Percentiles rank a stretch among this genome's conserved stretches.
These are phyloP conservation scores for Tachina grossa DNA, from an alignment of 2,888 invertebrate species.

Conservation along the genomic window DNA sequence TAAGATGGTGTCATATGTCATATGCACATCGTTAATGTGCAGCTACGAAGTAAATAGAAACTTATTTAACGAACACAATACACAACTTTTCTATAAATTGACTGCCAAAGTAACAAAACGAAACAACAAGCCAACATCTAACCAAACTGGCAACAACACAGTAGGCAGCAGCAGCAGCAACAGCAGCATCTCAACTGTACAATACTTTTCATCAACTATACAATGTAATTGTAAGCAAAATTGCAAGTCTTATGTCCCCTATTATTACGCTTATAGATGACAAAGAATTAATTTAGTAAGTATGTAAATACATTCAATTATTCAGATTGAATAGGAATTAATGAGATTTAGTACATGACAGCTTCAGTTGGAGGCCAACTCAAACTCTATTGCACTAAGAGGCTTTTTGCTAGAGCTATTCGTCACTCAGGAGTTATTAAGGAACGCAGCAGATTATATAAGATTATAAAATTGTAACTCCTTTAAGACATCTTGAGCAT, in stretches of 20 bases:
- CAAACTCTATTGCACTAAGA: too few relatives aligned
- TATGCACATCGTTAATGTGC: conserved; percentile 15
- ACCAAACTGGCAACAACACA: background rate
- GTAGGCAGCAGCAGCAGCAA: background rate
- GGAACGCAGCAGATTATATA: too few relatives aligned
- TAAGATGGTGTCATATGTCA: conserved; percentile 65
- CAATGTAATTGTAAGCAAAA: background rate
- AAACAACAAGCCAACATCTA: conserved; percentile 1
- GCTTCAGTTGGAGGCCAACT: too few relatives aligned
- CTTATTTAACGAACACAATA: background rate
- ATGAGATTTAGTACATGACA: too few relatives aligned
- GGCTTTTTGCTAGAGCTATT: too few relatives aligned
- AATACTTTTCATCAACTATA: background rate
- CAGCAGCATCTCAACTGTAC: conserved; percentile 18
- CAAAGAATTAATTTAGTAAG: background rate
- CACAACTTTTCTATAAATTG: conserved; percentile 35
- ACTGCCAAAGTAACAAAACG: background rate
- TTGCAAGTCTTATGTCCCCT: conserved; percentile 4
- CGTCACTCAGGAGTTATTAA: too few relatives aligned
- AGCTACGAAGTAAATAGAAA: conserved; percentile 21
- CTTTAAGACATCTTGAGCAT: too few relatives aligned
- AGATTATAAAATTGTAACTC: too few relatives aligned
- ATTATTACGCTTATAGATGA: background rate
- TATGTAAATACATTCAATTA: too few relatives aligned
- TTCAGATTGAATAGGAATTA: too few relatives aligned